Percentiles rank a stretch among this genome's conserved stretches.
phyloP scores from a whole-genome alignment of 2,888 invertebrate genomes.

The Stegophylla sp. region DNA sequence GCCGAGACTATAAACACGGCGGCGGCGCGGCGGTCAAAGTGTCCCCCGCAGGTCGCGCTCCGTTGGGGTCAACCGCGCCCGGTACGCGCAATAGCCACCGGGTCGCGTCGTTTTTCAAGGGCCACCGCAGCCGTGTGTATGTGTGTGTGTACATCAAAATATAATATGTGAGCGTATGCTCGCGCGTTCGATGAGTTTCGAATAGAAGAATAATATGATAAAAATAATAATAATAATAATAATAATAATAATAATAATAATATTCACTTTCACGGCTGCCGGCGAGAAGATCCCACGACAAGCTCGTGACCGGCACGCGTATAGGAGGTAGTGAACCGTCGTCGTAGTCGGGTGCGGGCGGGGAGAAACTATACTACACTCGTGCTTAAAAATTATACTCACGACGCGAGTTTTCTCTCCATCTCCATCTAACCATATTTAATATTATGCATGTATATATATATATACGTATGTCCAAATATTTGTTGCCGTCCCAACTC shows the following conservation, averaged over 20 bases:
- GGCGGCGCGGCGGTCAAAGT: neutral
- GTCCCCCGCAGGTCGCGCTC: neutral
- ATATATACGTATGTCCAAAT: neutral
- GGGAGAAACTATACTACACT: neutral
- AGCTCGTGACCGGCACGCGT: slow-evolving; percentile 56
- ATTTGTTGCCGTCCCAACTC: neutral
- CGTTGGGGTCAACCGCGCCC: neutral
- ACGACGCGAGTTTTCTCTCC: too few species aligned
- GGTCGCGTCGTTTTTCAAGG: slow-evolving; percentile 50
- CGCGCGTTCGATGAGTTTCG: slow-evolving; percentile 27
- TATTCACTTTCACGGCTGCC: slow-evolving; percentile 57
- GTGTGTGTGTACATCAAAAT: too few species aligned
- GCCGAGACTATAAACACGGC: neutral
- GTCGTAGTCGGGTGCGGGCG: neutral
- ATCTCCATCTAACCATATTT: too few species aligned
- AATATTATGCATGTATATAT: neutral
- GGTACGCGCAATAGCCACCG: slow-evolving; percentile 45
- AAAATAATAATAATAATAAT: neutral
- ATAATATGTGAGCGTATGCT: neutral
- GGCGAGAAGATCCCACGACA: slow-evolving; percentile 56
- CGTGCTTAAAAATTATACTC: slow-evolving; percentile 3
- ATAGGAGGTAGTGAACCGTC: neutral
- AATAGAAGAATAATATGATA: neutral
- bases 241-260: slow-evolving; percentile 27
- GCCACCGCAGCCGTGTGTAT: neutral